Evolutionary conservation across 2,113 vertebrate species (phyloP).

Genomic region (Eudyptes chrysolophus): DNA sequence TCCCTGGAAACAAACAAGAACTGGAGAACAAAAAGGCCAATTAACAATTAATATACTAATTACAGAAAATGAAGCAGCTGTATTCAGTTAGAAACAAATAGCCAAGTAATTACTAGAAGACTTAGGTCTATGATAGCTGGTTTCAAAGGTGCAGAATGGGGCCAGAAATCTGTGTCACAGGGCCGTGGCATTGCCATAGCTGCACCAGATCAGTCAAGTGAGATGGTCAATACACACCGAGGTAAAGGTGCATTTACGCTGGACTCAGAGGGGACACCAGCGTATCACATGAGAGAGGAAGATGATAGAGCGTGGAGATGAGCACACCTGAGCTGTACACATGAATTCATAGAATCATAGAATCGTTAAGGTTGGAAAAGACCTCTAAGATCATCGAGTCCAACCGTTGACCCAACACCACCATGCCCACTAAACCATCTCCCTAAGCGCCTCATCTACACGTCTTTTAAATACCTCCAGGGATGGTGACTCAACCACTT

Average conservation of each 20-base stretch:
- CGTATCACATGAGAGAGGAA: not conserved
- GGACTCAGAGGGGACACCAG: not conserved
- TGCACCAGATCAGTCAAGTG: too few relatives aligned
- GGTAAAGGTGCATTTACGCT: not conserved
- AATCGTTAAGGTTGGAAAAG: too few relatives aligned
- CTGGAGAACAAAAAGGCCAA: not conserved
- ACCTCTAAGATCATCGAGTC: too few relatives aligned
- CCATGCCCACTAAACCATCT: too few relatives aligned
- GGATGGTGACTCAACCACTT: too few relatives aligned
- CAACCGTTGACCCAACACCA: too few relatives aligned
- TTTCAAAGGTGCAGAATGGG: not conserved
- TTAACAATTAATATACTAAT: not conserved
- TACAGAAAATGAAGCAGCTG: not conserved
- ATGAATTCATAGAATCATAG: not conserved
- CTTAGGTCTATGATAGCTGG: not conserved
- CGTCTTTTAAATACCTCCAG: too few relatives aligned
- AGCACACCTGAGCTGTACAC: not conserved
- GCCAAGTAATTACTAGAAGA: not conserved
- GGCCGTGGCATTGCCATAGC: not conserved
- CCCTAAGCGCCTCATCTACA: too few relatives aligned
- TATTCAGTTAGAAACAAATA: not conserved
- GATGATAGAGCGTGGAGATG: accelerated
- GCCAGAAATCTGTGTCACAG: not conserved
- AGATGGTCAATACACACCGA: not conserved
- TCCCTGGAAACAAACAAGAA: not conserved